Conservation (phyloP, 2,113 vertebrate species). For the Syrrhaptes paradoxus region DNA sequence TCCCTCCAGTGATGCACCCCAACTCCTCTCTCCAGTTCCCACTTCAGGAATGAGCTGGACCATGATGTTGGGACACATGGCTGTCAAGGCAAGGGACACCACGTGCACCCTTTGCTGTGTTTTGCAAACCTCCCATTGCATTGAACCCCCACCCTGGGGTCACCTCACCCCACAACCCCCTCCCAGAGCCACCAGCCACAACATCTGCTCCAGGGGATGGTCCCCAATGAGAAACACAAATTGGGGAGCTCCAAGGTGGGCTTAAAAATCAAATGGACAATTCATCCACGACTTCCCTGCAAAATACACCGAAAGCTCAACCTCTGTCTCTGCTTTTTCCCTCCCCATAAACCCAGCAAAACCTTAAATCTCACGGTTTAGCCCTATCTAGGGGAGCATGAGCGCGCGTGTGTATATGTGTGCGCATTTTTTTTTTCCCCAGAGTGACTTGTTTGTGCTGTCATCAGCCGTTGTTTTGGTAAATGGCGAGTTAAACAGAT, state of each 20-base stretch:
- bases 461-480: constrained; percentile 92
- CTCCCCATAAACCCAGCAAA: constrained; percentile 58
- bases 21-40: too few species aligned
- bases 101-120: rapidly evolving
- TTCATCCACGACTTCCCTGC: background rate
- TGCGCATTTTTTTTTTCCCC: constrained; percentile 32
- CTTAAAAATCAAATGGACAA: background rate
- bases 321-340: background rate
- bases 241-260: background rate
- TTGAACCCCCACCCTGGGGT: rapidly evolving
- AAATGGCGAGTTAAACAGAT: constrained; percentile 99
- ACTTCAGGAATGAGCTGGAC: background rate
- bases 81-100: rapidly evolving
- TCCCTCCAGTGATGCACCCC: too few species aligned
- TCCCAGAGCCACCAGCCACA: background rate
- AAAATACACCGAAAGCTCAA: background rate
- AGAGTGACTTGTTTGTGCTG: constrained; percentile 87
- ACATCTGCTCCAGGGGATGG: rapidly evolving
- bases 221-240: too few species aligned
- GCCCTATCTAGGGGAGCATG: background rate
- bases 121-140: background rate
- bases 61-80: rapidly evolving
- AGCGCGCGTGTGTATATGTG: rapidly evolving
- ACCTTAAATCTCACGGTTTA: background rate
- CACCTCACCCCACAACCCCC: background rate